phyloP scores from a whole-genome alignment of 2,113 vertebrate species.

The Mohoua ochrocephala region DNA sequence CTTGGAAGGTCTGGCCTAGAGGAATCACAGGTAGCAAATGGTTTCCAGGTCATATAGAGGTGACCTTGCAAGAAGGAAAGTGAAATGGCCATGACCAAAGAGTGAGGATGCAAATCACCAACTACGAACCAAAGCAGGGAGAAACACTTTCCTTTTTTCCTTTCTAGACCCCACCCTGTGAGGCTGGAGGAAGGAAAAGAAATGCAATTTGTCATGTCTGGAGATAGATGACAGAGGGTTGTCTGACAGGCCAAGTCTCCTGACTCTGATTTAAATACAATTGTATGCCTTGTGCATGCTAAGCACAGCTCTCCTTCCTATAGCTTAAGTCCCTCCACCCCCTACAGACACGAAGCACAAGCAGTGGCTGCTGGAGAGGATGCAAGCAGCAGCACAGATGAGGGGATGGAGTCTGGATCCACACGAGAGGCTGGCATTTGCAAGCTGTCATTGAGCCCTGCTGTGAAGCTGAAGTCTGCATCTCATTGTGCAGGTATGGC shows the following conservation, averaged over 20 bases:
- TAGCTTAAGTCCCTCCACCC: neutral
- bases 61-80: neutral
- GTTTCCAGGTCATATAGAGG: neutral
- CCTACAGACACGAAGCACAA: neutral
- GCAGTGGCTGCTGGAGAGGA: neutral
- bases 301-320: neutral
- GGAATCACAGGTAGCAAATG: neutral
- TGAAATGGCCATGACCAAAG: neutral
- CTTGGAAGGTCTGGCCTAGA: neutral
- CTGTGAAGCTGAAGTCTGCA: neutral
- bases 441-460: neutral
- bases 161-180: neutral
- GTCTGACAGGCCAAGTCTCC: neutral
- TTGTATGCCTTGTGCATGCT: neutral
- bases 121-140: neutral
- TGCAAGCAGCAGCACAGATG: neutral
- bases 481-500: neutral
- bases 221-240: neutral
- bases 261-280: neutral
- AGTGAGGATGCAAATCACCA: neutral
- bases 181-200: neutral
- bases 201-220: neutral
- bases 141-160: neutral
- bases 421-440: neutral
- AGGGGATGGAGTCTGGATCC: neutral